Base-by-base conservation (phyloP, 37 sponge, comb jelly and placozoan species). In the Aphrocallistes beatrix region DNA sequence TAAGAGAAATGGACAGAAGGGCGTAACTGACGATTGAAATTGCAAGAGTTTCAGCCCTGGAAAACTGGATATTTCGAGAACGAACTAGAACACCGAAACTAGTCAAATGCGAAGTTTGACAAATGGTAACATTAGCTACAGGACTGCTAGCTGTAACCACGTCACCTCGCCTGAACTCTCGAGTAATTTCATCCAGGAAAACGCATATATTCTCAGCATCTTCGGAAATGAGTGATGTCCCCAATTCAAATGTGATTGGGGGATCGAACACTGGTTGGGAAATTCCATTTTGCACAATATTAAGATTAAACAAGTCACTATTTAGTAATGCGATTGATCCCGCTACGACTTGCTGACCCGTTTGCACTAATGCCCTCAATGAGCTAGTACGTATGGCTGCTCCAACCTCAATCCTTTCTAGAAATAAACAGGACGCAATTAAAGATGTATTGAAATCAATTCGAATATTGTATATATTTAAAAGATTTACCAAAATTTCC, bases 81-180 rank as follows among this genome's bases (percentile, higher is more conserved):
- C 75, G 75, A 60, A 60, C n/a, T 13, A 60, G n/a, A 19, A 60
- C 75, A 60, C 75, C 75, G 21, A 60, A 60, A 60, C 75, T 60
- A 19, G 75, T 60, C 21, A 30, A 25, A 28, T 60, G 75, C 3
- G 10, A 8, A 60, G 75, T 19, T 30, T 32, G 10, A 28, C 75
- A 60, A 60, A 30, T 25, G 10, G 21, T 13, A 6, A 13, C 10
- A 60, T 30, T 30, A 42, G 45, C 45, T n/a, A n/a, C n/a, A n/a
- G n/a, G n/a, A 42, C 13, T 42, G 6, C 6, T 42, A 42, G 45
- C 13, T 42, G 45, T 42, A 13, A 13, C 6, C 45, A 42, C 45
- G 10, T 13, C 45, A 42, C 45, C 13, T 42, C 45, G 6, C 45
- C 10, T 16, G 13, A 42, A 42, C 45, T 42, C 10, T 16, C 45